Percentiles rank a stretch among this genome's conserved stretches.
These are phyloP conservation scores for Nezara viridula DNA, from an alignment of 2,888 invertebrate species.

Conservation along the genomic window DNA sequence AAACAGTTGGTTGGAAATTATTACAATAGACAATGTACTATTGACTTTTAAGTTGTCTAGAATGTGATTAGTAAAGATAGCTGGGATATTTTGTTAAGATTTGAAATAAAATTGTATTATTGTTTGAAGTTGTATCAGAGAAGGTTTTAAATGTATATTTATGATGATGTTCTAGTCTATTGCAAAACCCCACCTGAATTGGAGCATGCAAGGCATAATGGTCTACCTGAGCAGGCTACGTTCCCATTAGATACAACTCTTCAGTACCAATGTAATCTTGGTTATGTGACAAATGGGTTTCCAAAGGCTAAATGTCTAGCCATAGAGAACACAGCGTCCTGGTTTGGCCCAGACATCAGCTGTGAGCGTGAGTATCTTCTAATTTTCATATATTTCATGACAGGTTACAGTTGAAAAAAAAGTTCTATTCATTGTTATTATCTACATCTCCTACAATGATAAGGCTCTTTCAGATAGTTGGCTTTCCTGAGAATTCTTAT, in stretches of 20 bases:
- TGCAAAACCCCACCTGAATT: slow-evolving; percentile 89
- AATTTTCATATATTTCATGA: background rate
- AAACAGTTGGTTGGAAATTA: too few species aligned
- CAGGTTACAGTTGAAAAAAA: background rate
- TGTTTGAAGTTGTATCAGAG: background rate
- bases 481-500: background rate
- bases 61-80: background rate
- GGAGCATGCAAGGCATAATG: slow-evolving; percentile 90
- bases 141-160: background rate
- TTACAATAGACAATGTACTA: too few species aligned
- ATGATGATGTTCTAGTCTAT: slow-evolving; percentile 71
- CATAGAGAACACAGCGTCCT: slow-evolving; percentile 83
- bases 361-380: slow-evolving; percentile 85
- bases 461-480: background rate
- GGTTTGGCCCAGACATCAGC: slow-evolving; percentile 97
- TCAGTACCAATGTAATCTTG: slow-evolving; percentile 94
- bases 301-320: slow-evolving; percentile 93
- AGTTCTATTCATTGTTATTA: background rate
- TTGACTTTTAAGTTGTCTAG: background rate
- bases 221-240: slow-evolving; percentile 86
- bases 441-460: background rate
- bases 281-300: slow-evolving; percentile 93
- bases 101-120: background rate
- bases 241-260: slow-evolving; percentile 92
- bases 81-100: background rate